Conservation (phyloP, 2,113 vertebrate genomes). For the Xyliphius kryptos region DNA sequence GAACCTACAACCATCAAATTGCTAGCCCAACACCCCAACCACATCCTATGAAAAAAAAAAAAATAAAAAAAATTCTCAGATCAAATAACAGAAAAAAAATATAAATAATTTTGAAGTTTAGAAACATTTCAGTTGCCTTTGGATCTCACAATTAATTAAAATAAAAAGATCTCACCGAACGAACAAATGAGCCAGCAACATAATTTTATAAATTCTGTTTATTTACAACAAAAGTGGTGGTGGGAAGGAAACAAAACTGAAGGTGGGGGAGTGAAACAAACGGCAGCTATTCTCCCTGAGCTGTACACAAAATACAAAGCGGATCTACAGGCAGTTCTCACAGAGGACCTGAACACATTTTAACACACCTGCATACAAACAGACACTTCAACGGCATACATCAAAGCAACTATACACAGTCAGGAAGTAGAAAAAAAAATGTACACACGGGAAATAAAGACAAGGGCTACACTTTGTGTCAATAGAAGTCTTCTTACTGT, state of each 20-base stretch:
- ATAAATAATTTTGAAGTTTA: too few species aligned
- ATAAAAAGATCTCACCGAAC: too few species aligned
- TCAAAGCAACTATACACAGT: constrained; percentile 13
- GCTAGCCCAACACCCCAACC: too few species aligned
- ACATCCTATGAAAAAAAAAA: too few species aligned
- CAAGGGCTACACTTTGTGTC: constrained; percentile 24
- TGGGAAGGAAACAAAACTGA: constrained; percentile 30
- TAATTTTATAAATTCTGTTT: constrained; percentile 61
- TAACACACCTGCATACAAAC: not conserved
- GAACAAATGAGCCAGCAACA: constrained; percentile 10
- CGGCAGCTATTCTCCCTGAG: constrained; percentile 69
- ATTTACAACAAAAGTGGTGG: constrained; percentile 68
- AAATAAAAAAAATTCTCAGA: too few species aligned
- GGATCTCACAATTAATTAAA: too few species aligned
- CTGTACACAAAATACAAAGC: constrained; percentile 37
- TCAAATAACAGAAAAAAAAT: too few species aligned
- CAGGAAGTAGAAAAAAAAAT: not conserved
- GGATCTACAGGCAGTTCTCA: too few species aligned
- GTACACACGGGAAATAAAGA: not conserved
- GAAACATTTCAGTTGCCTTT: too few species aligned
- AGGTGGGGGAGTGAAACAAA: constrained; percentile 32
- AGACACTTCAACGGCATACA: not conserved
- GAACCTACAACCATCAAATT: too few species aligned
- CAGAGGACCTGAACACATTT: not conserved
- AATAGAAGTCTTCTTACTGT: constrained; percentile 1